Evolutionary conservation across 1,140 invertebrate genomes (phyloP), one percentile per base, ranked within the genome.

Genomic region (Papilio aristodemus): DNA sequence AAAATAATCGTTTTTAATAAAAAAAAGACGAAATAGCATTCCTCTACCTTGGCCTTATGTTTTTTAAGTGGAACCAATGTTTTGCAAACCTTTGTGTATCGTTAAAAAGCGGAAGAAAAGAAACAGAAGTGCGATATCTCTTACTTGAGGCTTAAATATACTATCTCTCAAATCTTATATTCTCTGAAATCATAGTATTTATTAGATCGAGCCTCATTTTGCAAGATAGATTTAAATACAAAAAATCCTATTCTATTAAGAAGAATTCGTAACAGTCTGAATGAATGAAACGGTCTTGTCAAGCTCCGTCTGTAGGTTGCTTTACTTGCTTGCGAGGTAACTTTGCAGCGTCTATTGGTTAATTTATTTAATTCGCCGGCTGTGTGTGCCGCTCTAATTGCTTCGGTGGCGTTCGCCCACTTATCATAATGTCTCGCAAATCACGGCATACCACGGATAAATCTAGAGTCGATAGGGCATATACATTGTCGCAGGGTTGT

Each of bases 381-480:
- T 72, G 58, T 78, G 76, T 79, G 79, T 77, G 78, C 71, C 73
- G 79, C 71, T 84, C 84, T 87, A 89, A 89, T 89, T 85, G 85
- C 82, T 75, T 41, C 58, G 75, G 70, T 73, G 80, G 76, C 77
- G 80, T 78, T 79, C 79, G 78, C 71, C 85, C 82, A 85, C 85
- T 89, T 89, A 89, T 89, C 85, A 86, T 89, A 87, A 89, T 87
- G 86, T 85, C 87, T 86, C 80, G 83, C 84, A 86, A 87, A 86
- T 86, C 84, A 84, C 75, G 72, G 75, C 70, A 72, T 73, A 70
- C 74, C 72, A 70, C 68, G 79, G 80, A 86, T 88, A 86, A 88
- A 88, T 86, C 78, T 80, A 71, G 72, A 70, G 63, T 74, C 77
- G 79, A 81, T 81, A 81, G 74, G 71, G 68, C 72, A 70, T 78